Percentiles rank a stretch among this genome's conserved stretches.
These are phyloP conservation scores for Emydura subglobosa DNA, from an alignment of 2,113 vertebrate species.

Conservation along the genomic window DNA sequence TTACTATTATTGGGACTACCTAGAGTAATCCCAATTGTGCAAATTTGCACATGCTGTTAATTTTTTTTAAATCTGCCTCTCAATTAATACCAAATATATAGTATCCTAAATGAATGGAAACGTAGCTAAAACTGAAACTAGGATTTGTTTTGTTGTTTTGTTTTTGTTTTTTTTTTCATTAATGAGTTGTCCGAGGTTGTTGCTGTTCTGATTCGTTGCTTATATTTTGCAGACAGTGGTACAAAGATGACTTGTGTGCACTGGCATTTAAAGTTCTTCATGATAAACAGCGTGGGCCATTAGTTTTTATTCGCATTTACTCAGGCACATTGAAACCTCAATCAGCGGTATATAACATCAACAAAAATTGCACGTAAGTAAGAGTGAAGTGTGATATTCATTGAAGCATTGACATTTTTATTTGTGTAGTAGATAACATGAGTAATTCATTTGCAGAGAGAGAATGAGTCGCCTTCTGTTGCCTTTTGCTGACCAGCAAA, in stretches of 20 bases:
- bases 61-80: not conserved
- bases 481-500: conserved; percentile 96
- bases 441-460: conserved; percentile 83
- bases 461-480: conserved; percentile 93
- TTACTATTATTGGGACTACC: not conserved
- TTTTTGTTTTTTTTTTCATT: not conserved
- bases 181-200: not conserved
- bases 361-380: conserved; percentile 90
- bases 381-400: not conserved
- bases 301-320: conserved; percentile 95
- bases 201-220: not conserved
- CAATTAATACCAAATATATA: not conserved
- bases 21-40: not conserved
- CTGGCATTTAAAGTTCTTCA: conserved; percentile 97
- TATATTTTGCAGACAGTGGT: conserved; percentile 86
- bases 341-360: conserved; percentile 91
- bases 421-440: conserved; percentile 6
- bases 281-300: conserved; percentile 93
- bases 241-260: conserved; percentile 92
- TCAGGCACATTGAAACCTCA: conserved; percentile 93
- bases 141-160: not conserved
- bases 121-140: not conserved
- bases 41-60: not conserved
- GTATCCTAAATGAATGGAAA: not conserved
- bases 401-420: not conserved